Conservation (phyloP, 2,888 invertebrate species). For the Penaeus monodon region DNA sequence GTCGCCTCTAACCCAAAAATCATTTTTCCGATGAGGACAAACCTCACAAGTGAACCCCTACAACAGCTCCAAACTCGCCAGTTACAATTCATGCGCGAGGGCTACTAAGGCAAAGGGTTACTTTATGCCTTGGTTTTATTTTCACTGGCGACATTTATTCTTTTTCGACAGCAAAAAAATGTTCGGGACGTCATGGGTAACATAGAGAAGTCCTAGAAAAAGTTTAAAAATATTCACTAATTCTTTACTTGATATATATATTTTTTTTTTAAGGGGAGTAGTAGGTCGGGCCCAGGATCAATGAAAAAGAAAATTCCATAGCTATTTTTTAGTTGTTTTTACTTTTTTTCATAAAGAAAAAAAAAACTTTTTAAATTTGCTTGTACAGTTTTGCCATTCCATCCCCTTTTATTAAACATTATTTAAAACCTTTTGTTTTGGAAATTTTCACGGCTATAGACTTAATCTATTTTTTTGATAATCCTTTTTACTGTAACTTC, state of each 20-base stretch:
- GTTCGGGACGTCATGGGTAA: conserved; percentile 85
- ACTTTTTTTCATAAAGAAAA: too few relatives aligned
- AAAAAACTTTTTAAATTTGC: too few relatives aligned
- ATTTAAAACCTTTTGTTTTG: too few relatives aligned
- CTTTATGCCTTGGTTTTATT: conserved; percentile 96
- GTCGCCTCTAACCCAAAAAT: conserved; percentile 93
- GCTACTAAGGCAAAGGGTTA: conserved; percentile 86
- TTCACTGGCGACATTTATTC: conserved; percentile 96
- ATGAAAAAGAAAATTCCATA: too few relatives aligned
- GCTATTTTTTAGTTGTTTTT: too few relatives aligned
- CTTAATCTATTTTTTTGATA: too few relatives aligned
- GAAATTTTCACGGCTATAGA: too few relatives aligned
- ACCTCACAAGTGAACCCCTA: conserved; percentile 88
- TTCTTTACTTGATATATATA: not conserved
- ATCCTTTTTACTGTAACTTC: too few relatives aligned
- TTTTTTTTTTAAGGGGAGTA: not conserved
- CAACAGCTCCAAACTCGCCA: conserved; percentile 94
- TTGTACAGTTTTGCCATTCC: too few relatives aligned
- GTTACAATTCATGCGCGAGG: conserved; percentile 90
- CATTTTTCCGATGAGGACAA: conserved; percentile 91
- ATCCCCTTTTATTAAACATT: too few relatives aligned
- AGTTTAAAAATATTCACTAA: conserved; percentile 81
- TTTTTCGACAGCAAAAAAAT: conserved; percentile 86
- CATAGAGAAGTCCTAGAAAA: conserved; percentile 82
- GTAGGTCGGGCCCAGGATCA: not conserved